Evolutionary conservation across 2,888 invertebrate genomes (phyloP), one percentile per base, ranked within the genome.

Genomic region (Odontomyia ornata): DNA sequence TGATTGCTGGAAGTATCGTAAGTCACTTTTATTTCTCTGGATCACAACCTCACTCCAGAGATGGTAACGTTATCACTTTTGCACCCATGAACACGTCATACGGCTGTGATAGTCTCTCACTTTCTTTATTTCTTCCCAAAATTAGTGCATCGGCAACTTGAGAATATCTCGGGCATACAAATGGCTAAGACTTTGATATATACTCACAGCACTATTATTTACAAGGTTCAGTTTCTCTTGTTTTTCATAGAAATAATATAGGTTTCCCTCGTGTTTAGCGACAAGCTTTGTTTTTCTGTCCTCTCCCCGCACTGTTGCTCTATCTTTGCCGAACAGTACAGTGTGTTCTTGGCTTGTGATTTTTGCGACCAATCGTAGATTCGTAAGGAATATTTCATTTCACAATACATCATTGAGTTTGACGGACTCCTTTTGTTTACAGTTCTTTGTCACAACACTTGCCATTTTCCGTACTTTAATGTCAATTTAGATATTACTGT

Each of bases 31-130:
- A 13, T 69, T 28, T 25, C 62, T 76, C 30, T 56, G 60, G 43
- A 71, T 81, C 23, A 79, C 77, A 0, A 80, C 78, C 46, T 77
- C 78, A 9, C 75, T 57, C 46, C 77, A 15, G 60, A 60, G 23
- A 60, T 18, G 60, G 60, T 60, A 23, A 60, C 1, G 2, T 18
- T 1, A 23, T 23, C 60, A 60, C 0, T 60, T 60, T 60, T 1
- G 21, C 60, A 1, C 60, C 21, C 0, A 60, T 1, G 15, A 5
- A 60, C 60, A 60, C 1, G 60, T 43, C n/a, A n/a, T n/a, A n/a
- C n/a, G n/a, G n/a, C n/a, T n/a, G n/a, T 23, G 2, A 1, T 23
- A 1, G 25, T 60, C 1, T 60, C 0, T 60, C 1, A 60, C 0
- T 1, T 23, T 0, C 1, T 0, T 0, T 0, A 0, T 1, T 60